Base-by-base conservation (phyloP, 1,140 invertebrate genomes). In the Wiebesia pumilae region DNA sequence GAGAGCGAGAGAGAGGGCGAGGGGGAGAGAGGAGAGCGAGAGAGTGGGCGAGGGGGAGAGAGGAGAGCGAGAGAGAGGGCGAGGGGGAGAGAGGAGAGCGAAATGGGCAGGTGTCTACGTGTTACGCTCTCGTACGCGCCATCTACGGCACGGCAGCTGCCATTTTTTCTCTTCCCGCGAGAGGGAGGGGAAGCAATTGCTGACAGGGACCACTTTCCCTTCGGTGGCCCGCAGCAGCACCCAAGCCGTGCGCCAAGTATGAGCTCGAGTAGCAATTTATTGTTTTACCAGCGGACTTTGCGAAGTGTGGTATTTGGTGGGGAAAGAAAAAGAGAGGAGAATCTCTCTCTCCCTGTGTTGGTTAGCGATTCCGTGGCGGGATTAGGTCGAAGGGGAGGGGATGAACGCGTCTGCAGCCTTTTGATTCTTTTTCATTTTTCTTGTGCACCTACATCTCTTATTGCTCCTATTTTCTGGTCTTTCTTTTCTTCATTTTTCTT, bases 221-320 rank as follows among this genome's bases (percentile, higher is more conserved):
- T 54, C 77, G 73, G 51, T 84, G 83, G 84, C 84, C 54, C 30
- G 73, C 83, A 43, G 58, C 87, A 21, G 33, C 86, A 43, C 65
- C 43, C 85, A 75, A 81, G 83, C 80, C 71, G 24, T 21, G 40
- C 54, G 21, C 33, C 62, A n/a, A 81, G 77, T 14, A 21, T 35
- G 35, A 47, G 80, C 33, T 27, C 65, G 54, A 65, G 62, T 43
- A 90, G 88, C 91, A 91, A 93, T 93, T 93, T 93, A 93, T 93
- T 92, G 92, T 93, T 93, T 93, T 90, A 91, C 88, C 87, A 89
- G 47, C 81, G 88, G 87, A 90, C 89, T 90, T 90, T 88, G 87
- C 83, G 86, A 88, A 88, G 90, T 88, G 83, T 82, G 85, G 87
- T 38, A 69, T 65, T 81, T 38, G 43, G 81, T 69, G 69, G 81